Percentiles rank a stretch among this genome's conserved stretches.
Evolutionary conservation across 2,113 vertebrate species (phyloP).

Genomic region (Limanda limanda): DNA sequence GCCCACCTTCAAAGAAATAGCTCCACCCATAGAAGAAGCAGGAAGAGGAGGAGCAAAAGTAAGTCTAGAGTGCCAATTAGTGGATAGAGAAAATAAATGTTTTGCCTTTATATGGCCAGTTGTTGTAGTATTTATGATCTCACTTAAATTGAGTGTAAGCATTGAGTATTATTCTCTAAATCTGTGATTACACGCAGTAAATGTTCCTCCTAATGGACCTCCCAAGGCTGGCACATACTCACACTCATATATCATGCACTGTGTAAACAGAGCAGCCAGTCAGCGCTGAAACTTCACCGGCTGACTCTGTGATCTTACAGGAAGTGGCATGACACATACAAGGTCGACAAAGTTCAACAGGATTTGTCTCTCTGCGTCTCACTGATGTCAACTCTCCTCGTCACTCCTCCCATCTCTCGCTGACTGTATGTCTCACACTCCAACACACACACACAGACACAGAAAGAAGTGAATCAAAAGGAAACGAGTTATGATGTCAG

Average conservation of each 20-base stretch:
- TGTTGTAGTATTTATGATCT: conserved; percentile 48
- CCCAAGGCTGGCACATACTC: conserved; percentile 17
- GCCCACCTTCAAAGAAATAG: conserved; percentile 9
- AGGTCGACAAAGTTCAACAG: conserved; percentile 22
- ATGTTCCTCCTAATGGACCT: conserved; percentile 37
- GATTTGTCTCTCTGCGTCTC: background rate
- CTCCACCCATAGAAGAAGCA: conserved; percentile 11
- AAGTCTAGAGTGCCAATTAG: conserved; percentile 28
- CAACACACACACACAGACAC: background rate
- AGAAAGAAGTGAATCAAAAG: background rate
- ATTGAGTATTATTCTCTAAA: conserved; percentile 18
- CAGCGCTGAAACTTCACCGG: conserved; percentile 45
- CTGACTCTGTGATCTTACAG: conserved; percentile 60
- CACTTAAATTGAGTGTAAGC: conserved; percentile 35
- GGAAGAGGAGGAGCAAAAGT: conserved; percentile 20
- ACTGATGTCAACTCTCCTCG: background rate
- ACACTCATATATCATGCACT: background rate
- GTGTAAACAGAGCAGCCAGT: conserved; percentile 46
- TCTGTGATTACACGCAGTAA: conserved; percentile 6
- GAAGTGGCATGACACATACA: conserved; percentile 67
- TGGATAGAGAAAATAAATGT: conserved; percentile 36
- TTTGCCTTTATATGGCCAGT: conserved; percentile 67
- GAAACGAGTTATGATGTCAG: conserved; percentile 41
- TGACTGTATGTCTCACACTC: background rate
- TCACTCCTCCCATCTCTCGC: background rate